Conservation (phyloP, 1,140 invertebrate species). For the Liolophura sinensis region DNA sequence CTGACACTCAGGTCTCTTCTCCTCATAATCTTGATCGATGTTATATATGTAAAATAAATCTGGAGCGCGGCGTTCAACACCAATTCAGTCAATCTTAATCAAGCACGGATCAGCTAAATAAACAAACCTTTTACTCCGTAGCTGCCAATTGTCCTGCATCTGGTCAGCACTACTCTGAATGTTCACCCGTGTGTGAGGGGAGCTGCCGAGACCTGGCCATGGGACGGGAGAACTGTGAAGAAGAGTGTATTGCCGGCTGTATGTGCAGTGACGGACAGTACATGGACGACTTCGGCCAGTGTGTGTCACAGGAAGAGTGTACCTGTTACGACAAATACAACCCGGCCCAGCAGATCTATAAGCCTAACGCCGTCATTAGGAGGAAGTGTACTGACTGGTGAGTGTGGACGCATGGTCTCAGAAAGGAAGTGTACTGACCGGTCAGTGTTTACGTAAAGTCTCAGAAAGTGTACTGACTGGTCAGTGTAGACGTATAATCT, state of each 20-base stretch:
- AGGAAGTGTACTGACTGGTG: slow-evolving; percentile 22
- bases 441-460: slow-evolving; percentile 14
- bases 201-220: slow-evolving; percentile 23
- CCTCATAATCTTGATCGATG: too few species aligned
- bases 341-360: slow-evolving; percentile 9
- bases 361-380: slow-evolving; percentile 16
- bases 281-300: slow-evolving; percentile 20
- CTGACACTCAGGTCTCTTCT: too few species aligned
- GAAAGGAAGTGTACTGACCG: too few species aligned
- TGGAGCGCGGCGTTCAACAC: too few species aligned
- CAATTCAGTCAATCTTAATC: too few species aligned
- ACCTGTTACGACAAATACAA: slow-evolving; percentile 25
- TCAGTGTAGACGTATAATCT: too few species aligned
- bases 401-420: too few species aligned
- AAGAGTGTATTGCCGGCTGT: slow-evolving; percentile 26
- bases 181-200: slow-evolving; percentile 14
- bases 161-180: slow-evolving; percentile 16
- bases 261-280: slow-evolving; percentile 13
- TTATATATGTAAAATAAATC: too few species aligned
- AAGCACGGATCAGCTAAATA: too few species aligned
- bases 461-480: slow-evolving; percentile 16
- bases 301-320: slow-evolving; percentile 18
- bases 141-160: background rate
- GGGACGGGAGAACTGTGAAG: slow-evolving; percentile 12
- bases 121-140: too few species aligned